Conservation (phyloP, 2,797 vertebrate species). For the Lepilemur ruficaudatus region DNA sequence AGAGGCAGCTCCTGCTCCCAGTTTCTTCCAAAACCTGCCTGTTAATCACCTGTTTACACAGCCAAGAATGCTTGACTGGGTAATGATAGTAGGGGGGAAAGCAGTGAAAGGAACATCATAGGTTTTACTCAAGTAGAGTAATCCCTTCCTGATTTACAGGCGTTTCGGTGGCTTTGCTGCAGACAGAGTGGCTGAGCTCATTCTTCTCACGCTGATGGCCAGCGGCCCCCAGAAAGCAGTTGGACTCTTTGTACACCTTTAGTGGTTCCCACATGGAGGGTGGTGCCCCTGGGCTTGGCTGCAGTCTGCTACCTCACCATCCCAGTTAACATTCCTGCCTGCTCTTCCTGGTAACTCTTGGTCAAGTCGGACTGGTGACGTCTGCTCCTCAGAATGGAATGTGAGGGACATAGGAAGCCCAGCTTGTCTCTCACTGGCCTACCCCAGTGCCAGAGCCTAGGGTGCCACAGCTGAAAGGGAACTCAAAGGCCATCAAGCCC, state of each 20-base stretch:
- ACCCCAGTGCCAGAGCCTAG: neutral
- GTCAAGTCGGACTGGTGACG: neutral
- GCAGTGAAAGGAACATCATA: conserved; percentile 56
- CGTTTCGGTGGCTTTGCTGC: conserved; percentile 1
- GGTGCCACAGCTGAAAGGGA: neutral
- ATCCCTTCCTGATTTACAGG: conserved; percentile 65
- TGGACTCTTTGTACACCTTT: neutral
- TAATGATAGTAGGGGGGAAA: conserved; percentile 72
- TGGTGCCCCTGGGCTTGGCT: neutral
- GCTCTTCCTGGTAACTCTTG: neutral
- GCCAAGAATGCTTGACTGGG: conserved; percentile 73
- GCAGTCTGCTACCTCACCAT: neutral
- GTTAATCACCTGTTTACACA: conserved; percentile 82
- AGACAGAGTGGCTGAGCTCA: conserved; percentile 48
- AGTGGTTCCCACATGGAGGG: neutral
- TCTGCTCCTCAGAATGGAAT: neutral
- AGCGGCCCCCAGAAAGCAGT: neutral
- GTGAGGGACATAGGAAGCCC: neutral
- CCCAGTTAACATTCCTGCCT: neutral
- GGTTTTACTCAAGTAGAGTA: conserved; percentile 42
- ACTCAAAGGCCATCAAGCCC: neutral
- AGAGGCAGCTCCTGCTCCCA: conserved; percentile 23
- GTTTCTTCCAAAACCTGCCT: conserved; percentile 66
- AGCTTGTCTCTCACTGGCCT: neutral
- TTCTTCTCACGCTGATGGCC: conserved; percentile 15